Conservation (phyloP, 2,888 invertebrate genomes). For the Scaptomyza parva region DNA sequence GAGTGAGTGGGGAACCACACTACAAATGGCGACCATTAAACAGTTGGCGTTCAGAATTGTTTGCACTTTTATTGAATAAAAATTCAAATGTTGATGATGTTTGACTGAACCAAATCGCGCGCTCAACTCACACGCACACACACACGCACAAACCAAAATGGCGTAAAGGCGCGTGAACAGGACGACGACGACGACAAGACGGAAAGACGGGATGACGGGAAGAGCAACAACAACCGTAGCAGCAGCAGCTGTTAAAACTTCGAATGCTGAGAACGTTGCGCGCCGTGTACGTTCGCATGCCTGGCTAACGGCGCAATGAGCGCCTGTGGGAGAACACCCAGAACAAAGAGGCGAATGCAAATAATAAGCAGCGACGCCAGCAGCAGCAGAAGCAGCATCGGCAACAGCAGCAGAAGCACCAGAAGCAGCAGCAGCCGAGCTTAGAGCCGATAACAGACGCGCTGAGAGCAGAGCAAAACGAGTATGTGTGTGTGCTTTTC, state of each 20-base stretch:
- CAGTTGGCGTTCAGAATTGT: constrained; percentile 50
- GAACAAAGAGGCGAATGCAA: constrained; percentile 50
- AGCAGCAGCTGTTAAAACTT: constrained; percentile 9
- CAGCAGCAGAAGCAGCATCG: constrained; percentile 9
- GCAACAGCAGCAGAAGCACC: constrained; percentile 6
- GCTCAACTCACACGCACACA: constrained; percentile 21
- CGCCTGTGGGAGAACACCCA: constrained; percentile 60
- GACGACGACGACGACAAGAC: constrained; percentile 6
- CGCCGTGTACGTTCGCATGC: constrained; percentile 68
- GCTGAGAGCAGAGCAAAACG: constrained; percentile 26
- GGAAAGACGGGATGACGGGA: not conserved
- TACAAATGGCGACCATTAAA: constrained; percentile 47
- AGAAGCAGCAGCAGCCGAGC: constrained; percentile 48
- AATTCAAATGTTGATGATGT: constrained; percentile 75
- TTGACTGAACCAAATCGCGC: constrained; percentile 43
- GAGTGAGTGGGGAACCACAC: not conserved
- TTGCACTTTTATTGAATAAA: constrained; percentile 74
- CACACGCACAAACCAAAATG: constrained; percentile 31
- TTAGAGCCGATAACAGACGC: constrained; percentile 45
- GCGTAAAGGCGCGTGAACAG: constrained; percentile 35
- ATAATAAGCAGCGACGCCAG: constrained; percentile 33
- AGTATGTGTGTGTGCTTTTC: constrained; percentile 55
- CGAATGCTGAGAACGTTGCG: constrained; percentile 40
- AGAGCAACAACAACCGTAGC: constrained; percentile 3
- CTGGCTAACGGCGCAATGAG: constrained; percentile 78